Percentiles rank a stretch among this genome's conserved stretches.
These are phyloP conservation scores for Himalopsyche kuldschensis DNA, from an alignment of 2,888 invertebrate genomes.

Conservation along the genomic window DNA sequence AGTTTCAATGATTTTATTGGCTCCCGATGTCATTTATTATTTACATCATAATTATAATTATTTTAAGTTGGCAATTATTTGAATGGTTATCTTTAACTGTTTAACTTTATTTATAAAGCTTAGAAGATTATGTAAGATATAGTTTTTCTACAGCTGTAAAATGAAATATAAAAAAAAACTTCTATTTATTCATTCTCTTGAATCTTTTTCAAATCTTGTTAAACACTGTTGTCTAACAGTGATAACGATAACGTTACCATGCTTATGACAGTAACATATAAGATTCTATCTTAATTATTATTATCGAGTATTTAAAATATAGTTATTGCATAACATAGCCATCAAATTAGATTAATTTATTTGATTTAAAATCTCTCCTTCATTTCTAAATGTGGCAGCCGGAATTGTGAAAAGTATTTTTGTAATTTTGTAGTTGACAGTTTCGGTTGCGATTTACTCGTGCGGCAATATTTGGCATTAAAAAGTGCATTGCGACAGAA, in stretches of 20 bases:
- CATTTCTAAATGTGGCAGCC: not conserved
- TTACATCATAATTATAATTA: not conserved
- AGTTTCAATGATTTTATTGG: not conserved
- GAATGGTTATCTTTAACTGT: not conserved
- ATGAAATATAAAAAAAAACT: conserved; percentile 4
- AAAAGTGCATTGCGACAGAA: not conserved
- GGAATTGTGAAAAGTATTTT: not conserved
- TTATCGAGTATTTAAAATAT: conserved; percentile 1
- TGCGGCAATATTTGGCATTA: not conserved
- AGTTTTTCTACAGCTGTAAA: conserved; percentile 16
- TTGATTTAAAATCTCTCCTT: not conserved
- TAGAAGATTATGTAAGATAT: conserved; percentile 20
- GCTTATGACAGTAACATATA: not conserved
- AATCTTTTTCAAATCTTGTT: not conserved
- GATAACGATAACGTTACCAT: not conserved
- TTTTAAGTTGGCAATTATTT: not conserved
- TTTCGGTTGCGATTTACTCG: not conserved
- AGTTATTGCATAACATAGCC: conserved; percentile 9
- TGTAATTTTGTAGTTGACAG: not conserved
- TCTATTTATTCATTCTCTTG: not conserved
- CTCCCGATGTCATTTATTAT: not conserved
- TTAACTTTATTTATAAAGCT: conserved; percentile 16
- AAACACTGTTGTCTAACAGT: not conserved
- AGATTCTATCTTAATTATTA: not conserved
- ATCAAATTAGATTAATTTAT: conserved; percentile 11